These are phyloP conservation scores for Acanthochromis polyacanthus DNA, from an alignment of 2,113 vertebrate species.

Conservation along the genomic window DNA sequence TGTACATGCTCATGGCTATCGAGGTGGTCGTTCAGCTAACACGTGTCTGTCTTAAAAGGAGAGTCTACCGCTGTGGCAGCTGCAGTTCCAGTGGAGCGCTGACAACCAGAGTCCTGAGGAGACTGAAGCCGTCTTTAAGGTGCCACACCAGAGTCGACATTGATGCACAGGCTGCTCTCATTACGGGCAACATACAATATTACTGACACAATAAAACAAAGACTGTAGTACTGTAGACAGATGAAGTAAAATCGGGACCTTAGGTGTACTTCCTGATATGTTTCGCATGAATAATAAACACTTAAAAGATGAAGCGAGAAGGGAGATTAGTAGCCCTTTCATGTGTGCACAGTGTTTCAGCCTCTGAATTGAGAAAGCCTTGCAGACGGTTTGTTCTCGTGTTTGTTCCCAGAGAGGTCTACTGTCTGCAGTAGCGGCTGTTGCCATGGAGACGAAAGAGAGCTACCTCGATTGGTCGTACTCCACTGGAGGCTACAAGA, in stretches of 20 bases:
- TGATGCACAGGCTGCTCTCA: neutral
- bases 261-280: neutral
- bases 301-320: neutral
- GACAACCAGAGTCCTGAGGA: conserved; percentile 80
- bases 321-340: neutral
- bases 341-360: conserved; percentile 10
- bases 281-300: neutral
- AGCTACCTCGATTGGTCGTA: conserved; percentile 93
- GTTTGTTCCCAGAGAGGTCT: conserved; percentile 87
- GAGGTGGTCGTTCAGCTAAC: neutral
- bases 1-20: too few species aligned
- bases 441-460: conserved; percentile 90
- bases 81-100: conserved; percentile 91
- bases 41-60: conserved; percentile 79
- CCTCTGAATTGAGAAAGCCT: conserved; percentile 21
- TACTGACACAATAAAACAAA: neutral
- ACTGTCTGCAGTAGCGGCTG: conserved; percentile 76
- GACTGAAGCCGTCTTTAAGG: conserved; percentile 91
- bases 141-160: conserved; percentile 57
- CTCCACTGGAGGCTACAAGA: conserved; percentile 89
- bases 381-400: conserved; percentile 45
- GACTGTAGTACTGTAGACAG: neutral
- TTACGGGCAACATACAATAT: neutral
- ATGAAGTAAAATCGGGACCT: neutral
- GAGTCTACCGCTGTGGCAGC: conserved; percentile 89